Conservation (phyloP, 2,888 invertebrate genomes). For the Melipona beecheii region DNA sequence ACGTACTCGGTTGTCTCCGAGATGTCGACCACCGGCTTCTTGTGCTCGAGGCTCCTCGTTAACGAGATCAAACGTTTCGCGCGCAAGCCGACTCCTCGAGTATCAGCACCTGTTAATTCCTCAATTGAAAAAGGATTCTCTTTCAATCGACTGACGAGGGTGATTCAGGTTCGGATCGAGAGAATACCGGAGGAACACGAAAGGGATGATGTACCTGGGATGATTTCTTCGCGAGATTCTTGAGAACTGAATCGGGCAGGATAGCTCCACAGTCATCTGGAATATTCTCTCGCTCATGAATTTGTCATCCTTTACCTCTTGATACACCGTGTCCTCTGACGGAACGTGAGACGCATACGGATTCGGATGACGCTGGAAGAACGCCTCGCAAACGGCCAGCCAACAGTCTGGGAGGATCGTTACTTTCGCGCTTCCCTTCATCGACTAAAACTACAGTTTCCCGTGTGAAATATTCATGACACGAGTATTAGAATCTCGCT, state of each 20-base stretch:
- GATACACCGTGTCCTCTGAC: slow-evolving; percentile 60
- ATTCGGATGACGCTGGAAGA: slow-evolving; percentile 60
- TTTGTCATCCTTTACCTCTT: slow-evolving; percentile 43
- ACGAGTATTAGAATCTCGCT: not conserved
- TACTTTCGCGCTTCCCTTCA: slow-evolving; percentile 42
- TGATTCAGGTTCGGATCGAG: not conserved
- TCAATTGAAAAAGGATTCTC: slow-evolving; percentile 1
- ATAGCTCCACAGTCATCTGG: slow-evolving; percentile 28
- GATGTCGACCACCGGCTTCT: slow-evolving; percentile 49
- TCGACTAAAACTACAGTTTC: slow-evolving; percentile 28
- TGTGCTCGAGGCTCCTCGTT: slow-evolving; percentile 60
- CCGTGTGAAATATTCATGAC: too few relatives aligned
- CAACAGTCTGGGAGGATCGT: slow-evolving; percentile 48
- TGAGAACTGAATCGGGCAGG: slow-evolving; percentile 20
- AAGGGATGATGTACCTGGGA: slow-evolving; percentile 32
- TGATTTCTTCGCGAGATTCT: slow-evolving; percentile 38
- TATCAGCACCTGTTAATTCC: slow-evolving; percentile 51
- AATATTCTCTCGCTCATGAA: slow-evolving; percentile 48
- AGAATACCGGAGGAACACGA: not conserved
- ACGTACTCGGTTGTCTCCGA: slow-evolving; percentile 55
- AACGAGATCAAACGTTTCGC: slow-evolving; percentile 59
- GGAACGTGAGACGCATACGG: slow-evolving; percentile 58
- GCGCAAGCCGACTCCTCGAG: slow-evolving; percentile 54
- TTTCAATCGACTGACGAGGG: not conserved
- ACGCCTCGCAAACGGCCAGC: slow-evolving; percentile 51